A percentile compares a stretch with the other conserved stretches of the same genome.
Evolutionary conservation across 1,140 invertebrate genomes (phyloP).

Genomic region (Rhagoletis pomonella): DNA sequence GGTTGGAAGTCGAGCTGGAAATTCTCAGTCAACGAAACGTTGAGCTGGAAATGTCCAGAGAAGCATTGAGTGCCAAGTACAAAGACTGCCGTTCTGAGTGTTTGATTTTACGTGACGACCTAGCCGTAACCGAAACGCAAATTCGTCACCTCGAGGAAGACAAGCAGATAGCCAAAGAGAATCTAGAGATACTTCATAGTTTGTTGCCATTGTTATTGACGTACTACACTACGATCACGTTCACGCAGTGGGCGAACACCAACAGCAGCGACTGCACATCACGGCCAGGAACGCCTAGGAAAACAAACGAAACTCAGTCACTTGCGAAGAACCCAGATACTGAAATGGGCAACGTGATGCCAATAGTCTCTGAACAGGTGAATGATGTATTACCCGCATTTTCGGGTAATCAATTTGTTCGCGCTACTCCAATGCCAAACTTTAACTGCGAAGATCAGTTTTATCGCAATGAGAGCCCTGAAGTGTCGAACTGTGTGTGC

Average conservation of each 20-base stretch:
- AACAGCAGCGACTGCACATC: background rate
- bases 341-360: conserved; percentile 35
- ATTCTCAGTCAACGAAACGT: conserved; percentile 72
- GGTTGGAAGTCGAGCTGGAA: conserved; percentile 74
- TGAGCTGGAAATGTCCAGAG: conserved; percentile 76
- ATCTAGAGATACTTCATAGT: conserved; percentile 79
- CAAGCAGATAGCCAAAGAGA: conserved; percentile 77
- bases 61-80: conserved; percentile 74
- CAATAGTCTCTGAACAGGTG: background rate
- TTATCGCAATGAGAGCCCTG: background rate
- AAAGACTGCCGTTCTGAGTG: conserved; percentile 75
- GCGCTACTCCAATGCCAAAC: background rate
- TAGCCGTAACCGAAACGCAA: conserved; percentile 76
- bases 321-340: background rate
- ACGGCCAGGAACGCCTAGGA: background rate
- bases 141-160: conserved; percentile 77
- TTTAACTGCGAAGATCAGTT: conserved; percentile 6
- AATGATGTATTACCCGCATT: background rate
- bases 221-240: conserved; percentile 74
- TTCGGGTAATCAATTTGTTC: background rate
- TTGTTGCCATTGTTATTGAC: conserved; percentile 80
- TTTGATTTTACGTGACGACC: conserved; percentile 68
- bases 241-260: background rate
- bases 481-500: conserved; percentile 58
- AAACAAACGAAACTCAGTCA: background rate